These are phyloP conservation scores for Philypnodon macrostomus DNA, from an alignment of 2,797 vertebrate genomes.

Conservation along the genomic window DNA sequence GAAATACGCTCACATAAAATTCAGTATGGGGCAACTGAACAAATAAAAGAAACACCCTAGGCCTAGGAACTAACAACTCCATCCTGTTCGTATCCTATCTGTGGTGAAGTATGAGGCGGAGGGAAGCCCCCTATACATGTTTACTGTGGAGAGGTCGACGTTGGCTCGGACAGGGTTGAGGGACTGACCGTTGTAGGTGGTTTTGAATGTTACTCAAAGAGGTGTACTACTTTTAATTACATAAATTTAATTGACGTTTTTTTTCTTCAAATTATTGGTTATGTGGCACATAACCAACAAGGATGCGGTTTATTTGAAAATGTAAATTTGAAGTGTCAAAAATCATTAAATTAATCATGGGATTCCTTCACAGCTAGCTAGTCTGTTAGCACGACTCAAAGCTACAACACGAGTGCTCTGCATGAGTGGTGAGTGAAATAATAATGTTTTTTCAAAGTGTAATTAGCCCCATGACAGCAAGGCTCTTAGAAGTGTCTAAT, in stretches of 20 bases:
- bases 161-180: background rate
- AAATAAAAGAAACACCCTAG: background rate
- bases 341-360: background rate
- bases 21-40: no score
- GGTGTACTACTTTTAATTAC: background rate
- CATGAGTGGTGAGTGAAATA: constrained; percentile 16
- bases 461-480: background rate
- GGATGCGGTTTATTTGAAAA: background rate
- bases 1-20: no score
- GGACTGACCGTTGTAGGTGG: constrained; percentile 25
- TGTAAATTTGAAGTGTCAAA: background rate
- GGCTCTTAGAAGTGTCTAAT: no score
- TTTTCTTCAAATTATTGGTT: no score
- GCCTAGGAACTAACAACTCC: background rate
- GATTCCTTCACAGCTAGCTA: constrained; percentile 28
- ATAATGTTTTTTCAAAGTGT: background rate
- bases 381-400: constrained; percentile 19
- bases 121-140: constrained; percentile 27
- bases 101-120: constrained; percentile 22
- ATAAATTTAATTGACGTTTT: no score
- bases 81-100: constrained; percentile 18
- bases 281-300: background rate
- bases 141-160: constrained; percentile 28
- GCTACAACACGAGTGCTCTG: constrained; percentile 3
- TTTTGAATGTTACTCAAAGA: constrained; percentile 23